Conservation (phyloP, 2,797 vertebrate species). For the Chiloscyllium punctatum region DNA sequence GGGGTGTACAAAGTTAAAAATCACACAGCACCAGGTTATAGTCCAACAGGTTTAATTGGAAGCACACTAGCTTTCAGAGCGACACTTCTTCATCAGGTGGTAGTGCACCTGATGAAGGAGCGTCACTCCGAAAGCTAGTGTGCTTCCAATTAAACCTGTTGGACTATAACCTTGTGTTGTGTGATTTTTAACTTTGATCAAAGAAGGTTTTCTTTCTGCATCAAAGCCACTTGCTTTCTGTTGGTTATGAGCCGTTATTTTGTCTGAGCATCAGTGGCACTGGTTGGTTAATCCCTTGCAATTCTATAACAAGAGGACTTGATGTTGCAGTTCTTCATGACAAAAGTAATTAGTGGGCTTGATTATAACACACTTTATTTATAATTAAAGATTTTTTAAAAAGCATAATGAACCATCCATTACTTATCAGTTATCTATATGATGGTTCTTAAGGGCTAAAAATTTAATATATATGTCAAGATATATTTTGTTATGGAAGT, state of each 20-base stretch:
- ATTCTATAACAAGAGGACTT: background rate
- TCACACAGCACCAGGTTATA: too few relatives aligned
- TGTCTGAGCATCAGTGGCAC: background rate
- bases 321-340: background rate
- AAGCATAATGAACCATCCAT: background rate
- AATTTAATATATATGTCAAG: background rate
- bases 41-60: too few relatives aligned
- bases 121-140: too few relatives aligned
- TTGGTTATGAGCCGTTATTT: background rate
- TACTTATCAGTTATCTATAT: background rate
- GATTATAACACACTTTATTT: background rate
- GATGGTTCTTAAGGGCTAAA: background rate
- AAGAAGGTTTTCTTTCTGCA: background rate
- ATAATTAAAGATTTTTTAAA: background rate
- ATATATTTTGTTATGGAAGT: background rate
- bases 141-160: too few relatives aligned
- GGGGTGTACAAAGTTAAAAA: too few relatives aligned
- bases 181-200: too few relatives aligned
- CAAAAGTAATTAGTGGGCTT: background rate
- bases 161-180: too few relatives aligned
- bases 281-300: background rate
- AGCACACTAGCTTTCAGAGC: too few relatives aligned
- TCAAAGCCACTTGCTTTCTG: background rate
- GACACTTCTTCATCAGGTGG: too few relatives aligned
- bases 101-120: too few relatives aligned